These are phyloP conservation scores for Kryptolebias marmoratus DNA, from an alignment of 2,113 vertebrate species.

Conservation along the genomic window DNA sequence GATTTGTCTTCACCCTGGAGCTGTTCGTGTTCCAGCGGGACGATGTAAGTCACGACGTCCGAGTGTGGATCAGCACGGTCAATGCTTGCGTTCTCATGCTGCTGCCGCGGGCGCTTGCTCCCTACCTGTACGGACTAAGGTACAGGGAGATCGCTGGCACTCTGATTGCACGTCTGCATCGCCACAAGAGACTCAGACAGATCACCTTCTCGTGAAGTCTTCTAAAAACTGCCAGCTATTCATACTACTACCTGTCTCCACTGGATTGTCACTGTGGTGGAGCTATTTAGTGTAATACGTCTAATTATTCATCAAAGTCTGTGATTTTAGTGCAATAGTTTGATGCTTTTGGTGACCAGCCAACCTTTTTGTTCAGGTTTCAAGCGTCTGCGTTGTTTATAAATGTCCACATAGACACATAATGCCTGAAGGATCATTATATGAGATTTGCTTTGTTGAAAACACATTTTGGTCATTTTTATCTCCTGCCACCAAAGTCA, in stretches of 20 bases:
- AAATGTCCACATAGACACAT: neutral
- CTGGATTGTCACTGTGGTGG: too few relatives aligned
- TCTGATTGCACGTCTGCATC: conserved; percentile 65
- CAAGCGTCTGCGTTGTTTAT: neutral
- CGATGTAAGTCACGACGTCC: conserved; percentile 36
- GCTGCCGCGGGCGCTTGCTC: conserved; percentile 79
- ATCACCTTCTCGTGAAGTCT: conserved; percentile 25
- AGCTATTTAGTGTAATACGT: neutral
- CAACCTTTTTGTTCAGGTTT: neutral
- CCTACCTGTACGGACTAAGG: conserved; percentile 82
- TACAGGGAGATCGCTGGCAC: conserved; percentile 79
- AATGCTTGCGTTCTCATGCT: conserved; percentile 80
- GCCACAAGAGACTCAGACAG: conserved; percentile 48
- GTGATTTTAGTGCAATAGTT: neutral
- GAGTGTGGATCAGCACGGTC: conserved; percentile 77
- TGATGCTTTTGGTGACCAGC: neutral
- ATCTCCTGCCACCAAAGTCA: too few relatives aligned
- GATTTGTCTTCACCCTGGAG: conserved; percentile 78
- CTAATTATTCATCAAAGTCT: neutral
- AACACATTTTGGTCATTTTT: too few relatives aligned
- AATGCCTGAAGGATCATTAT: neutral
- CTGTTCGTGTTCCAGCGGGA: conserved; percentile 62
- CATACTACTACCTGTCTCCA: neutral
- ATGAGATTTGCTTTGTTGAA: too few relatives aligned
- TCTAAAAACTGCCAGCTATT: neutral